phyloP scores from a whole-genome alignment of 1,140 invertebrate species.

The Drosophila bocki region DNA sequence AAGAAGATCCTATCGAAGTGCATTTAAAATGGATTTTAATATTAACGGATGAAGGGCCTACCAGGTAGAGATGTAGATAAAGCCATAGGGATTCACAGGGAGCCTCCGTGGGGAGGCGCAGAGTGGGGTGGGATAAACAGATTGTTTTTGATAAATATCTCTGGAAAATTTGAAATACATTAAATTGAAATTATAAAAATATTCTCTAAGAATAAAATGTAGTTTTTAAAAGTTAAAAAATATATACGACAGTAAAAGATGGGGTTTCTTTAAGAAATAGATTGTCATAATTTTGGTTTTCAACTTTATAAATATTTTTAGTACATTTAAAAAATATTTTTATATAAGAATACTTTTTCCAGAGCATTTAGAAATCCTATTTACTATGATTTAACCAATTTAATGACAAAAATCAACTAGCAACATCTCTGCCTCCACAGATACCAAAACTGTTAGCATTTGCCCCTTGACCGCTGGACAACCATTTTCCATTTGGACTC shows the following conservation, averaged over 20 bases:
- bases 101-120: too few relatives aligned
- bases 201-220: too few relatives aligned
- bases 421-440: conserved; percentile 22
- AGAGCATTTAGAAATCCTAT: neutral
- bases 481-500: conserved; percentile 33
- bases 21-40: conserved; percentile 30
- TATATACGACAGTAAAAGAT: too few relatives aligned
- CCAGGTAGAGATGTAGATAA: conserved; percentile 26
- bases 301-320: too few relatives aligned
- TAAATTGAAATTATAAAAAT: neutral
- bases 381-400: neutral
- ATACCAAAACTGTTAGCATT: conserved; percentile 59
- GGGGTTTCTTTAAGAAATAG: too few relatives aligned
- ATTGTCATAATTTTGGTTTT: too few relatives aligned
- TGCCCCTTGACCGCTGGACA: conserved; percentile 42
- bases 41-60: neutral
- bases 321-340: neutral
- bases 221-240: too few relatives aligned
- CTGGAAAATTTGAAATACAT: neutral
- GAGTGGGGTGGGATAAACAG: neutral
- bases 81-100: conserved; percentile 11
- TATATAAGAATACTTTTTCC: too few relatives aligned
- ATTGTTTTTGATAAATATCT: neutral
- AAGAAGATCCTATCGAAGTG: conserved; percentile 26
- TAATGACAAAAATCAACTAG: conserved; percentile 38